Conservation (phyloP, 2,797 vertebrate species). For the Chiroxiphia lanceolata region DNA sequence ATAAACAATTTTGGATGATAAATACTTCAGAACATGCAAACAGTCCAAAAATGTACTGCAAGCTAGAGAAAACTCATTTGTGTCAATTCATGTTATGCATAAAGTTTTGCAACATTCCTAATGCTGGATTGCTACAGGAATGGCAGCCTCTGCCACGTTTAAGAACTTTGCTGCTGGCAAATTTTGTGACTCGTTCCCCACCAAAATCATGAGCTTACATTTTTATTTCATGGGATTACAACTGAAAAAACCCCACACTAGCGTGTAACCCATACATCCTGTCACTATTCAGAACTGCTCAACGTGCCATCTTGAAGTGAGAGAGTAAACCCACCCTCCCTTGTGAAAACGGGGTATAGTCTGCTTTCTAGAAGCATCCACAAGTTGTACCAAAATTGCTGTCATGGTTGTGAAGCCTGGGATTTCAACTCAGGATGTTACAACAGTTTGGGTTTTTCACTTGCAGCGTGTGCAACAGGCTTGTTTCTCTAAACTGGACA, state of each 20-base stretch:
- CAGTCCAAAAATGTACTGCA: not conserved
- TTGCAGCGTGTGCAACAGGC: not conserved
- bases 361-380: not conserved
- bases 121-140: not conserved
- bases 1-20: not conserved
- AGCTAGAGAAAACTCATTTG: not conserved
- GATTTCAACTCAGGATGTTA: not conserved
- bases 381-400: not conserved
- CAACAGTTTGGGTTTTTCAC: not conserved
- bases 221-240: not conserved
- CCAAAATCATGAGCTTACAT: not conserved
- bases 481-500: not conserved
- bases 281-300: not conserved
- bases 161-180: not conserved
- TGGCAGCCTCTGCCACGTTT: not conserved
- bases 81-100: not conserved
- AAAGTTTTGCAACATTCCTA: not conserved
- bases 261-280: accelerated
- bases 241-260: accelerated
- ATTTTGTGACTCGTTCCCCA: not conserved
- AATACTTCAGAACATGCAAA: not conserved
- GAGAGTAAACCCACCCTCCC: not conserved
- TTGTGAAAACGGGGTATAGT: not conserved
- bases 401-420: not conserved
- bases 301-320: not conserved